phyloP scores from a whole-genome alignment of 2,888 invertebrate species.

The Esperia sulphurella region DNA sequence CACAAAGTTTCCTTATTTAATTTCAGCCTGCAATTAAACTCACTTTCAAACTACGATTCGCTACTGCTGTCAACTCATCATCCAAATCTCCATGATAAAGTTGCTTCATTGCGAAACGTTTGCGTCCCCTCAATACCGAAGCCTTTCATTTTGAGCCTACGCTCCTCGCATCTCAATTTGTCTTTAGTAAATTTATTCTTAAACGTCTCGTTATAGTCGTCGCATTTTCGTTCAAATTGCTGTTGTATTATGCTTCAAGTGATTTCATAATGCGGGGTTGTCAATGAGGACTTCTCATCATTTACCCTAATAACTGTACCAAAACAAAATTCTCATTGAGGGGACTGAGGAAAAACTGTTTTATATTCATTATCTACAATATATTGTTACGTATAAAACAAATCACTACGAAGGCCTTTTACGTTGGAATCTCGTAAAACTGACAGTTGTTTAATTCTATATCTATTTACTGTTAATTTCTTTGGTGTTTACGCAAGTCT shows the following conservation, averaged over 20 bases:
- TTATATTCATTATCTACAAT: no score
- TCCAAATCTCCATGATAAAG: not conserved
- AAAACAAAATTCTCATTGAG: no score
- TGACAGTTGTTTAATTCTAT: no score
- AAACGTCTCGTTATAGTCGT: conserved; percentile 9
- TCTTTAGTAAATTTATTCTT: conserved; percentile 19
- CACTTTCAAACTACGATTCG: not conserved
- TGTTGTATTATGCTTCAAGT: not conserved
- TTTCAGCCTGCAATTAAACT: no score
- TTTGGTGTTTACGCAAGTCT: no score
- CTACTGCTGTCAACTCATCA: not conserved
- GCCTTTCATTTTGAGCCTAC: conserved; percentile 9
- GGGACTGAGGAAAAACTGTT: no score
- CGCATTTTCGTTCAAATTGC: not conserved
- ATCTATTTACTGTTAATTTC: no score
- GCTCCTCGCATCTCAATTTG: conserved; percentile 20
- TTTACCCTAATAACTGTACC: not conserved
- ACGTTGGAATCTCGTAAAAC: no score
- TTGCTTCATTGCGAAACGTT: not conserved
- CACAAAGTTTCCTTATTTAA: no score
- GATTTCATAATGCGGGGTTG: conserved; percentile 1
- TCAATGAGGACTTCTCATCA: not conserved
- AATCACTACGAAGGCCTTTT: no score
- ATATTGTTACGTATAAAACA: no score
- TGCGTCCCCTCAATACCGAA: not conserved